phyloP scores from a whole-genome alignment of 64 coral and sea anemone genomes.

The Astreopora myriophthalma region DNA sequence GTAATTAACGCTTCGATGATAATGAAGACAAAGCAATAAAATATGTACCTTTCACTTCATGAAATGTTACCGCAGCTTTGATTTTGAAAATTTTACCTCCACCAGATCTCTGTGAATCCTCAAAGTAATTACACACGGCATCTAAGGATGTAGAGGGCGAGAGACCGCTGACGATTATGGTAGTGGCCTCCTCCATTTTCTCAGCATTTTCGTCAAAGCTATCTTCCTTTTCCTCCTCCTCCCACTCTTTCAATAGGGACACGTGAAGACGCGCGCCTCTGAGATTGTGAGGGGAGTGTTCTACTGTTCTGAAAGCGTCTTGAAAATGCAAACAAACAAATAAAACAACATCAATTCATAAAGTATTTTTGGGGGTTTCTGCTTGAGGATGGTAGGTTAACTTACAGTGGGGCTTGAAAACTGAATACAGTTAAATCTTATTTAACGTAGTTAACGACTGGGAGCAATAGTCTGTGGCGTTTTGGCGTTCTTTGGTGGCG shows the following conservation, averaged over 20 bases:
- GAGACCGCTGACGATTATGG: conserved; percentile 27
- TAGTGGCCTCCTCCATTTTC: neutral
- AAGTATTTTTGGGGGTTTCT: neutral
- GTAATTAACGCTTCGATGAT: too few species aligned
- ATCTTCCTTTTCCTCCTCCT: neutral
- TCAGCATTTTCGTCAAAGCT: neutral
- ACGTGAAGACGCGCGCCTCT: neutral
- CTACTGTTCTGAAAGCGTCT: neutral
- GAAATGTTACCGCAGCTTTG: neutral
- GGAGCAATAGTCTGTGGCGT: too few species aligned
- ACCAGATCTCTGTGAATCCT: conserved; percentile 55
- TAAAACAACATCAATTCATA: neutral
- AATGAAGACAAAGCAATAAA: too few species aligned
- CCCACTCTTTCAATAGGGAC: neutral
- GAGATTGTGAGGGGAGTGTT: conserved; percentile 1
- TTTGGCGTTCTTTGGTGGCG: too few species aligned
- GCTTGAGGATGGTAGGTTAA: too few species aligned
- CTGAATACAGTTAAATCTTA: too few species aligned
- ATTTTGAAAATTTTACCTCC: conserved; percentile 39
- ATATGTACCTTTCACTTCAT: neutral
- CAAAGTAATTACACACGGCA: conserved; percentile 59
- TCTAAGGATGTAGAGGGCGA: conserved; percentile 40
- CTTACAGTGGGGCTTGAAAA: too few species aligned
- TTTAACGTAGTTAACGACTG: too few species aligned
- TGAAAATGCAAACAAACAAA: neutral